Conservation (phyloP, 2,113 vertebrate genomes). For the Proteles cristata region DNA sequence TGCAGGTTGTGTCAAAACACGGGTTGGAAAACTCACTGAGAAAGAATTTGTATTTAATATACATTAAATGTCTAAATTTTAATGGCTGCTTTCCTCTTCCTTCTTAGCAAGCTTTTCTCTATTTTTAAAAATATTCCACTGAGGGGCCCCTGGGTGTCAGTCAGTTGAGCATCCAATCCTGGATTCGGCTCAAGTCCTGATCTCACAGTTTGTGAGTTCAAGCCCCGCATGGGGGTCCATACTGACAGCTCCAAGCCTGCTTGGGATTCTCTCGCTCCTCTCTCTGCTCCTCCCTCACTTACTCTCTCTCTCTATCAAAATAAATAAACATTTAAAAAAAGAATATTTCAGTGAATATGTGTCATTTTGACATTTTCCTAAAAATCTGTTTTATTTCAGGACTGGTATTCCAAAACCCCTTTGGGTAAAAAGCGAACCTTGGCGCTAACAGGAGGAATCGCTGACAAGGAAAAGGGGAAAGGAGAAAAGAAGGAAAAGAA, state of each 20-base stretch:
- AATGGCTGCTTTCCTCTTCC: neutral
- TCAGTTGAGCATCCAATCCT: no score
- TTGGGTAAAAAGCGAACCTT: slow-evolving; percentile 84
- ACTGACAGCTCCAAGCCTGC: no score
- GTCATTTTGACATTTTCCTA: neutral
- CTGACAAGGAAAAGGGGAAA: slow-evolving; percentile 66
- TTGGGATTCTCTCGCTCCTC: no score
- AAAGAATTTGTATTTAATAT: neutral
- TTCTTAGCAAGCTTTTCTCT: neutral
- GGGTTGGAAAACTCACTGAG: neutral
- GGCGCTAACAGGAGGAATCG: slow-evolving; percentile 46
- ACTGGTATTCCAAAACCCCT: slow-evolving; percentile 90
- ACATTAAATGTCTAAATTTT: neutral
- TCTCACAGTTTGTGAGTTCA: no score
- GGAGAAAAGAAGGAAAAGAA: slow-evolving; percentile 55
- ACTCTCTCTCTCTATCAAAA: no score
- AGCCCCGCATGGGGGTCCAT: no score
- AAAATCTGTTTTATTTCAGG: slow-evolving; percentile 79
- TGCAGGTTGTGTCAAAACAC: neutral
- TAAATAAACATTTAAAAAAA: no score
- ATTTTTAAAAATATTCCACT: neutral
- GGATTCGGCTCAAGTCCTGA: no score
- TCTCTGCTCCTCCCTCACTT: no score
- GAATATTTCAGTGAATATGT: neutral
- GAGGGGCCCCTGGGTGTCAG: no score